phyloP scores from a whole-genome alignment of 2,797 vertebrate species.

The Eulemur albifrons region DNA sequence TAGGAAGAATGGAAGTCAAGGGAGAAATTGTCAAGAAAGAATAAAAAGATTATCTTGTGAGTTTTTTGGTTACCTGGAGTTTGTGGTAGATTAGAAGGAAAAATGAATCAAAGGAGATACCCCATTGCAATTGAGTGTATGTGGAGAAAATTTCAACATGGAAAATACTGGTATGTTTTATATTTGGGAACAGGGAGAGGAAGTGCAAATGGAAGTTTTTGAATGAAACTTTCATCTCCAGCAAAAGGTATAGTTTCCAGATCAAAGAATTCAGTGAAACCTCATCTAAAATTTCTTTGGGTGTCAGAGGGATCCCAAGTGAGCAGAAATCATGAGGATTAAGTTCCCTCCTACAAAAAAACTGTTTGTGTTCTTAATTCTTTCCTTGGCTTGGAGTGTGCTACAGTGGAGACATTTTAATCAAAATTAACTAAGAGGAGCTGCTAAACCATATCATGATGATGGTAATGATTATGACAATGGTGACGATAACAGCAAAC shows the following conservation, averaged over 20 bases:
- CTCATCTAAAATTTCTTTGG: not conserved
- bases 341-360: not conserved
- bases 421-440: not conserved
- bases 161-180: not conserved
- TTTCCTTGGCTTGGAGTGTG: not conserved
- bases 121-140: not conserved
- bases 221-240: not conserved
- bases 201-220: not conserved
- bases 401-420: not conserved
- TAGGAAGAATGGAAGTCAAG: conserved; percentile 40
- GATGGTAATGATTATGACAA: not conserved
- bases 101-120: not conserved
- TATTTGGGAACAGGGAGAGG: not conserved
- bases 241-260: not conserved
- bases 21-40: conserved; percentile 40
- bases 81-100: conserved; percentile 39
- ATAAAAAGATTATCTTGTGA: not conserved
- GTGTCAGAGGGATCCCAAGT: not conserved
- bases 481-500: fast-evolving
- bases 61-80: conserved; percentile 48
- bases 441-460: not conserved
- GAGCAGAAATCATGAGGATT: not conserved
- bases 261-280: not conserved
- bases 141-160: not conserved
- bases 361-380: not conserved